Evolutionary conservation across 2,797 vertebrate species (phyloP), one percentile per base, ranked within the genome.

Genomic region (Distichodus sexfasciatus): DNA sequence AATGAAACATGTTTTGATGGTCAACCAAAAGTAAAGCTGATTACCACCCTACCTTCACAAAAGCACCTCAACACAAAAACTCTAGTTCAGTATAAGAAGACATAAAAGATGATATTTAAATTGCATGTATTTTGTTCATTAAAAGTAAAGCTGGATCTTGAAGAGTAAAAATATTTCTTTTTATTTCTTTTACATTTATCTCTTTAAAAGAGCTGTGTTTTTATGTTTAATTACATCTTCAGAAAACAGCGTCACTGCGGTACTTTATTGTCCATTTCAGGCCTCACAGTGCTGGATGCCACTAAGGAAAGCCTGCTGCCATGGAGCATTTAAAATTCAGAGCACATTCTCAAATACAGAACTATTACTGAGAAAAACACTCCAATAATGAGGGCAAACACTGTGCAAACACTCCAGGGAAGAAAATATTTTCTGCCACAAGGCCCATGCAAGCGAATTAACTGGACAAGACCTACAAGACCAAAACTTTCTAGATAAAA

Each of bases 331-430:
- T 59, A 55, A 57, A 51, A 68, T 74, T 66, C 65, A 64, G 59
- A 59, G 62, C 51, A 63, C 72, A 64, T 69, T 41, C 66, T 9
- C 66, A 69, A 61, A 58, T 63, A 35, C 43, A 43, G 41, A 62
- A 43, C 48, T 47, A 74, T 74, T 74, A 69, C 68, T 28, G 46
- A 44, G 60, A 65, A 58, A 59, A 69, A 51, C 59, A 69, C 51
- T 73, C 54, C 36, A 69, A 55, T 64, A 69, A 69, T 62, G 63
- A 69, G 60, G 26, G 15, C 51, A 26, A 24, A 51, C 28, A 55
- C 66, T 43, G 62, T 50, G 28, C 46, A 74, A 69, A 74, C 21
- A 36, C 50, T 63, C 60, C 66, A 69, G 28, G 44, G 66, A 43
- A 64, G 72, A 57, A 51, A n/a, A 41, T 53, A 66, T 64, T 74